phyloP scores from a whole-genome alignment of 2,113 vertebrate species.

The Mionectes macconnelli region DNA sequence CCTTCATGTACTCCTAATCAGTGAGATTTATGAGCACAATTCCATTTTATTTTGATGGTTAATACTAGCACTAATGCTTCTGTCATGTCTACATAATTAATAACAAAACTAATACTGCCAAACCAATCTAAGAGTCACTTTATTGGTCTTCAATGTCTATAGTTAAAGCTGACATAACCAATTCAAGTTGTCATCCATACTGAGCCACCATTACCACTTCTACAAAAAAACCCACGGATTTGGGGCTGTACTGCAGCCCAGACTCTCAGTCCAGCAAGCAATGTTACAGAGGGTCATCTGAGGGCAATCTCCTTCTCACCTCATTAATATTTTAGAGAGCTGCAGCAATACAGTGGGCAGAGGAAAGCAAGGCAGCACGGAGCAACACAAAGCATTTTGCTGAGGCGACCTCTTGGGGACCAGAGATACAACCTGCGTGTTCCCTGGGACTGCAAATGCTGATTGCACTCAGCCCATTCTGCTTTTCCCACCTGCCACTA shows the following conservation, averaged over 20 bases:
- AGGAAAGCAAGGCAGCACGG: background rate
- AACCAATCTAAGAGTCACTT: conserved; percentile 41
- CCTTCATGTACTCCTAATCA: background rate
- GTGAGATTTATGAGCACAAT: conserved; percentile 56
- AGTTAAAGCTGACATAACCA: conserved; percentile 49
- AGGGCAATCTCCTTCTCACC: background rate
- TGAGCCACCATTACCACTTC: background rate
- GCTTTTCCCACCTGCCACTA: background rate
- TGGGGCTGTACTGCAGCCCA: background rate
- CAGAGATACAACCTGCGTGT: background rate
- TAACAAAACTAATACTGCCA: conserved; percentile 43
- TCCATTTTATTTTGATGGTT: conserved; percentile 55
- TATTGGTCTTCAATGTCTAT: conserved; percentile 26
- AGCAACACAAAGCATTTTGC: background rate
- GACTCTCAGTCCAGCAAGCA: background rate
- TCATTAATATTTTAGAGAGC: background rate
- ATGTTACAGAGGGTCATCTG: background rate
- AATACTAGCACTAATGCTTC: conserved; percentile 37
- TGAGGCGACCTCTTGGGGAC: background rate
- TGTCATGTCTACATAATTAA: conserved; percentile 62
- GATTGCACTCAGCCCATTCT: background rate
- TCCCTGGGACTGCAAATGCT: background rate
- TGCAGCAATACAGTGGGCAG: background rate
- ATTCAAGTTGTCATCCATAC: background rate
- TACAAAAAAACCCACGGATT: background rate